phyloP scores from a whole-genome alignment of 2,797 vertebrate species.

The Tokudaia muenninki region DNA sequence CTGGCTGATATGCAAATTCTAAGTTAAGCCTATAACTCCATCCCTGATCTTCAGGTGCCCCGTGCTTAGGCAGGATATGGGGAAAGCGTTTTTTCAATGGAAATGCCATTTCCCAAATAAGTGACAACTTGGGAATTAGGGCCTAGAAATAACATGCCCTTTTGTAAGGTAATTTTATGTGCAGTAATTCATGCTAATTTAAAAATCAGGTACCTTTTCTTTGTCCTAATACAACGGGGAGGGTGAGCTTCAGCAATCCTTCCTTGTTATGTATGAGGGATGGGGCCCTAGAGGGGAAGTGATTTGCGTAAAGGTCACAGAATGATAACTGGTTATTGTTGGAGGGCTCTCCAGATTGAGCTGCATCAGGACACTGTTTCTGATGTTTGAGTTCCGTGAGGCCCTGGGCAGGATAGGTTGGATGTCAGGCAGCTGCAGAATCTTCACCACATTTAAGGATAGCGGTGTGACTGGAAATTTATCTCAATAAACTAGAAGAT shows the following conservation, averaged over 20 bases:
- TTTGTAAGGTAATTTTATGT: neutral
- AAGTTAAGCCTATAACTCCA: neutral
- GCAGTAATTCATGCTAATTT: constrained; percentile 12
- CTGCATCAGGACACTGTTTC: neutral
- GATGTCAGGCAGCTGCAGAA: neutral
- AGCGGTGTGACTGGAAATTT: neutral
- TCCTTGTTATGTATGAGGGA: neutral
- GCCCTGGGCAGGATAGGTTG: neutral
- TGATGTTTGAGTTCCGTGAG: neutral
- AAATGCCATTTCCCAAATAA: constrained; percentile 29
- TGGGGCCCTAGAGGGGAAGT: neutral
- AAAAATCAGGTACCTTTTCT: constrained; percentile 27
- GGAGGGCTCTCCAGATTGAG: neutral
- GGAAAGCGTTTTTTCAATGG: neutral
- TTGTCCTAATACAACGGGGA: neutral
- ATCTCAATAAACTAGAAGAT: neutral
- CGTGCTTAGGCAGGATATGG: neutral
- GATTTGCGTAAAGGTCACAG: neutral
- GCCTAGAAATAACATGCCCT: neutral
- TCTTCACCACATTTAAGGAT: neutral
- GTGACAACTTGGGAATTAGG: neutral
- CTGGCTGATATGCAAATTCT: neutral
- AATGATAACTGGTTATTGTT: neutral
- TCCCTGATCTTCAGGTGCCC: neutral
- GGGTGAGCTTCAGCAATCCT: neutral